These are phyloP conservation scores for Bujurquina vittata DNA, from an alignment of 2,113 vertebrate genomes.

Conservation along the genomic window DNA sequence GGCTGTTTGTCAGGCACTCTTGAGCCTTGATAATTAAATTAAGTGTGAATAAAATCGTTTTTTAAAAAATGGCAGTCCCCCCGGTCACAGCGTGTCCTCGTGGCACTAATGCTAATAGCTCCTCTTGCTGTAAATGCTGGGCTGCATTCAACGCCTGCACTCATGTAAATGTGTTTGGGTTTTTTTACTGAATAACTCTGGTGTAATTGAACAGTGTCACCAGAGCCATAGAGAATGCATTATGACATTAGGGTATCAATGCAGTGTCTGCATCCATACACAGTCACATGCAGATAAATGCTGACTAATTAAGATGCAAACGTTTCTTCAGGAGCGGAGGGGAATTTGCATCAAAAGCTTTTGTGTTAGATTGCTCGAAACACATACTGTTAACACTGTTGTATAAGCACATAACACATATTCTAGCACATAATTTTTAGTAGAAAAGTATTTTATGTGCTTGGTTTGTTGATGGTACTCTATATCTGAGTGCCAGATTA, in stretches of 20 bases:
- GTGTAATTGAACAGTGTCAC: slow-evolving; percentile 47
- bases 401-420: slow-evolving; percentile 2
- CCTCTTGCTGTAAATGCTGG: slow-evolving; percentile 54
- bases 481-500: slow-evolving; percentile 17
- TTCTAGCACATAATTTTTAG: slow-evolving; percentile 1
- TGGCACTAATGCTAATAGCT: slow-evolving; percentile 55
- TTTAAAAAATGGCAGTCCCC: neutral
- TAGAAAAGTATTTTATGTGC: slow-evolving; percentile 17
- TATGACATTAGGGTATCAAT: slow-evolving; percentile 48
- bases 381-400: neutral
- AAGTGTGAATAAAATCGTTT: slow-evolving; percentile 44
- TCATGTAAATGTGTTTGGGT: slow-evolving; percentile 55
- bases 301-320: slow-evolving; percentile 6
- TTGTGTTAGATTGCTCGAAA: slow-evolving; percentile 13
- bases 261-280: slow-evolving; percentile 1
- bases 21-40: slow-evolving; percentile 51
- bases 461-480: slow-evolving; percentile 31
- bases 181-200: slow-evolving; percentile 32
- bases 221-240: slow-evolving; percentile 42
- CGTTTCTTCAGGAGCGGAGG: slow-evolving; percentile 5
- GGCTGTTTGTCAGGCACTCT: slow-evolving; percentile 30
- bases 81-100: slow-evolving; percentile 30
- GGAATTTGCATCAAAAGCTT: slow-evolving; percentile 24
- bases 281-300: slow-evolving; percentile 18
- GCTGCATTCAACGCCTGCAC: slow-evolving; percentile 42